Evolutionary conservation across 2,113 vertebrate genomes (phyloP), one percentile per base, ranked within the genome.

Genomic region (Pycnonotus jocosus): DNA sequence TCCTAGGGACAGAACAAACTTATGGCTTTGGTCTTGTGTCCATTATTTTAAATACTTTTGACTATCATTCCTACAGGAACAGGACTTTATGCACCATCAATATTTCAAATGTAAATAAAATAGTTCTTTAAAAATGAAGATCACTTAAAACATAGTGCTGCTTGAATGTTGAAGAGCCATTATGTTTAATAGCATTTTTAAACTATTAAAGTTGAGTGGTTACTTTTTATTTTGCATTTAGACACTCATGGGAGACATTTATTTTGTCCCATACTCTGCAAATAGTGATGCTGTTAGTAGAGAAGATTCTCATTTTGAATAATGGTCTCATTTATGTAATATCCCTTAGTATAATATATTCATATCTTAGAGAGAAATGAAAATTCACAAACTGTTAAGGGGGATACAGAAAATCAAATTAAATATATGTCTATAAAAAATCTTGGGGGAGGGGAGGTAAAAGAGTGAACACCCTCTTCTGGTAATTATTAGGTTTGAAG

Each of bases 211-310:
- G 98, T 97, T 97, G 98, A 98, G 97, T 98, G 97, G 98, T 98
- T 98, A 98, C 98, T 98, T 98, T 98, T 98, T 98, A 98, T 98
- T 98, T 98, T 98, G 97, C 98, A 98, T 98, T 98, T 98, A 98
- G 97, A 97, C 97, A 97, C 98, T 98, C 98, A 95, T 94, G 98
- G 97, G 98, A 98, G 96, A 97, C 96, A 98, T 98, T 98, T 98
- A 98, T 98, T 98, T 98, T 98, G 97, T 97, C 96, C 97, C 94
- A 92, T 95, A 83, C 93, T 94, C 97, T 95, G 96, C 98, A 98
- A 98, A 98, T 97, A 98, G 97, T 97, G 96, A 94, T 97, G 97
- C 96, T 97, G 96, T 96, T 97, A 97, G 95, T 83, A 85, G 87
- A 96, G 94, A 96, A 97, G 93, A 96, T 96, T 98, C 97, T 97